Conservation (phyloP, 2,113 vertebrate species). For the Chiloscyllium plagiosum region DNA sequence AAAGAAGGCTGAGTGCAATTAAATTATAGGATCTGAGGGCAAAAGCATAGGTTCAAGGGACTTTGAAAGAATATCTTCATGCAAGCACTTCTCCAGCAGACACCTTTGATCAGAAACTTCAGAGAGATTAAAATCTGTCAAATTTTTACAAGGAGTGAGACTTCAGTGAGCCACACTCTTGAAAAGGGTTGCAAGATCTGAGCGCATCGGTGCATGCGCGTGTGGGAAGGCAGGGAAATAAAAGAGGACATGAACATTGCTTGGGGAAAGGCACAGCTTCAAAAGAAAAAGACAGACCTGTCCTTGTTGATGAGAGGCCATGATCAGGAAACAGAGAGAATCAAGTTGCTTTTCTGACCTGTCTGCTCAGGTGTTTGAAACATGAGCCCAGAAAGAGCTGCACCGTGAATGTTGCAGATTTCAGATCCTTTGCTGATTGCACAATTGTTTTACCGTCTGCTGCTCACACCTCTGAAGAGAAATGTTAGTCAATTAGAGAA, state of each 20-base stretch:
- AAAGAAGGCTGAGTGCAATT: background rate
- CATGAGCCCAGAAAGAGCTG: background rate
- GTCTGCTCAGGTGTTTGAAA: background rate
- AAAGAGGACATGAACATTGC: background rate
- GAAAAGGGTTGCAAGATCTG: background rate
- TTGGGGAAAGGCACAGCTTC: background rate
- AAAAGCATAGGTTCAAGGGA: background rate
- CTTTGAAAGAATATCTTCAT: background rate
- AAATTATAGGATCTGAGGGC: background rate
- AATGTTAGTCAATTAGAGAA: background rate
- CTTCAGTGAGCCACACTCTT: background rate
- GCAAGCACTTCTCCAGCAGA: background rate
- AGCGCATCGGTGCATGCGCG: background rate
- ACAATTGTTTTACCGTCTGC: background rate
- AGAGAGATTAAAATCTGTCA: background rate
- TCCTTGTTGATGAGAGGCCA: background rate
- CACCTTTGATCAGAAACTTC: background rate
- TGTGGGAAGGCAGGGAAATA: no score
- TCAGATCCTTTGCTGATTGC: background rate
- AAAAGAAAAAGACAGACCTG: background rate
- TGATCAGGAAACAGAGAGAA: background rate
- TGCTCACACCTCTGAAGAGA: background rate
- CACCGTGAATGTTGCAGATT: background rate
- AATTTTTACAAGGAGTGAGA: background rate
- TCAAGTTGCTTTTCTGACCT: background rate